These are phyloP conservation scores for Todiramphus saurophagus DNA, from an alignment of 2,113 vertebrate species.

Conservation along the genomic window DNA sequence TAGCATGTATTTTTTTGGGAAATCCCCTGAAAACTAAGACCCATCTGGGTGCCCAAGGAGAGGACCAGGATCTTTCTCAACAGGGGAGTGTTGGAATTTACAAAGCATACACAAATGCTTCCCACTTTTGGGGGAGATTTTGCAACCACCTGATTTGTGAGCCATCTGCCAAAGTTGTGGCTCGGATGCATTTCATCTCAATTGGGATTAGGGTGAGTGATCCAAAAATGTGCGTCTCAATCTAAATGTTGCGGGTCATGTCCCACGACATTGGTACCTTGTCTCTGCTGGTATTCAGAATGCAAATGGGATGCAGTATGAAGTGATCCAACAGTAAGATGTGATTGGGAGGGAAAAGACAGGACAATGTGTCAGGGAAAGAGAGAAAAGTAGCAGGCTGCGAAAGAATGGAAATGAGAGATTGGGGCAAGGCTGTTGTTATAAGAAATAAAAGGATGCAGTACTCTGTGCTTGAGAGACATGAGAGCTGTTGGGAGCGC, in stretches of 20 bases:
- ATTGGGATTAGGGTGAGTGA: constrained; percentile 48
- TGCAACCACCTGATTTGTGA: constrained; percentile 61
- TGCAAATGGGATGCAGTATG: constrained; percentile 64
- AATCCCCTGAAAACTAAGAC: not conserved
- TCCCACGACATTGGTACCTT: constrained; percentile 64
- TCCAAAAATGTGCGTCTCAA: constrained; percentile 26
- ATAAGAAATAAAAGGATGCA: not conserved
- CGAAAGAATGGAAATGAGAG: not conserved
- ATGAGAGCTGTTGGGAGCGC: not conserved
- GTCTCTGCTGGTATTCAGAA: constrained; percentile 53
- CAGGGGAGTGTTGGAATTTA: not conserved
- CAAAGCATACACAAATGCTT: constrained; percentile 24
- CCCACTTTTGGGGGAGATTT: constrained; percentile 21
- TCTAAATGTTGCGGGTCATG: constrained; percentile 42
- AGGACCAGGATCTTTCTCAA: not conserved
- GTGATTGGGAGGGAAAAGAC: constrained; percentile 19
- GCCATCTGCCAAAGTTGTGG: constrained; percentile 55
- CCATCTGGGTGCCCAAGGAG: not conserved
- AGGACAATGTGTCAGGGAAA: not conserved
- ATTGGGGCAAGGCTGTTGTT: not conserved
- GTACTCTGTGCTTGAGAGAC: not conserved
- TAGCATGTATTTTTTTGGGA: not conserved
- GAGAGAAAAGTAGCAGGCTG: not conserved
- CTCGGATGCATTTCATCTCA: constrained; percentile 34
- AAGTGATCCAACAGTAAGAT: constrained; percentile 38